Percentiles rank a stretch among this genome's conserved stretches.
Evolutionary conservation across 1,140 invertebrate species (phyloP).

Genomic region (Trichogramma pretiosum): DNA sequence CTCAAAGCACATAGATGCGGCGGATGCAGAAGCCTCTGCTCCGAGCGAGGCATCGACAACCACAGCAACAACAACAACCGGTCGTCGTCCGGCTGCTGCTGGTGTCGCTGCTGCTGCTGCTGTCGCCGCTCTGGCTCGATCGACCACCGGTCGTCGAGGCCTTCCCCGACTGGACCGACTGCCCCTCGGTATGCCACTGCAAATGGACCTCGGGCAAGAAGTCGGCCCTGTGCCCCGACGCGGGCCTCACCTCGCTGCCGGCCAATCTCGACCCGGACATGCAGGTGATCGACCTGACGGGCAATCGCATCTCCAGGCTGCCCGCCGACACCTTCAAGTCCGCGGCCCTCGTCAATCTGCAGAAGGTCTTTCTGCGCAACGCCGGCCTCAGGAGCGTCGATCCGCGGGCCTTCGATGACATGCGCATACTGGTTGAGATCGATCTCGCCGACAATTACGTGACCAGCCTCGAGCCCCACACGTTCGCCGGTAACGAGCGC

Average conservation of each 20-base stretch:
- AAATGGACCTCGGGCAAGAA: slow-evolving; percentile 86
- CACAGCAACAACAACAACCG: too few species aligned
- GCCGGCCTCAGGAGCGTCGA: slow-evolving; percentile 67
- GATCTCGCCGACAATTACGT: slow-evolving; percentile 71
- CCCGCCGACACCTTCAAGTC: slow-evolving; percentile 72
- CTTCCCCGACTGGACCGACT: slow-evolving; percentile 71
- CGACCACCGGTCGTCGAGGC: slow-evolving; percentile 41
- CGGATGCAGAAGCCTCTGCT: too few species aligned
- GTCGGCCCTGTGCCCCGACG: slow-evolving; percentile 70
- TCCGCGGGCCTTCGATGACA: slow-evolving; percentile 72
- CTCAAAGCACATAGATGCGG: too few species aligned
- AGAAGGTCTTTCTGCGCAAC: slow-evolving; percentile 68
- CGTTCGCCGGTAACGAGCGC: slow-evolving; percentile 67
- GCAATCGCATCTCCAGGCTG: slow-evolving; percentile 66
- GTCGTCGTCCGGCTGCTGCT: background rate
- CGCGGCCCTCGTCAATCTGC: slow-evolving; percentile 71
- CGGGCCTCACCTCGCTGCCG: slow-evolving; percentile 66
- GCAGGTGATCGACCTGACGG: slow-evolving; percentile 75
- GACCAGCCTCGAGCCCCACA: slow-evolving; percentile 55
- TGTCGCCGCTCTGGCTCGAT: slow-evolving; percentile 4
- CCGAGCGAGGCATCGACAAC: too few species aligned
- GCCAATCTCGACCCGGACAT: slow-evolving; percentile 68
- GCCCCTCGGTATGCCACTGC: slow-evolving; percentile 70
- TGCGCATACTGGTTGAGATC: slow-evolving; percentile 80
- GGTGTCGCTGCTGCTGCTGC: background rate